A percentile compares a stretch with the other conserved stretches of the same genome.
Evolutionary conservation across 2,797 vertebrate species (phyloP).

Genomic region (Amblyraja radiata): DNA sequence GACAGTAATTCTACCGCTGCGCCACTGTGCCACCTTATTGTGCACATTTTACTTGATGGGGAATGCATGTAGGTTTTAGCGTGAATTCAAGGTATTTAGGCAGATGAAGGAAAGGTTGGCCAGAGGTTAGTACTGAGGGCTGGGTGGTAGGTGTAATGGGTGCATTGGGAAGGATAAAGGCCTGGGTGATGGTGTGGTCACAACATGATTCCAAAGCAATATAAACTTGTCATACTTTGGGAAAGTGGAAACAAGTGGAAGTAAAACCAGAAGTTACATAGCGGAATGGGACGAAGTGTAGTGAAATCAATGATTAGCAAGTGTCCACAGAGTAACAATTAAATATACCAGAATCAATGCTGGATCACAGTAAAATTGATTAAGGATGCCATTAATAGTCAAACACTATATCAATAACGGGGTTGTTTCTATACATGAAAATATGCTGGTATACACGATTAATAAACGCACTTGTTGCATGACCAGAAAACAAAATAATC

Average conservation of each 20-base stretch:
- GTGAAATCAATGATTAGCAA: background rate
- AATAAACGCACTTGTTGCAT: too few relatives aligned
- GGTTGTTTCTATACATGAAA: too few relatives aligned
- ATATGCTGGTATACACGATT: too few relatives aligned
- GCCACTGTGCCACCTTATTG: too few relatives aligned
- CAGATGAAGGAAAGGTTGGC: background rate
- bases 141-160: too few relatives aligned
- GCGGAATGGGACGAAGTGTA: too few relatives aligned
- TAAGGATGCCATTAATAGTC: background rate
- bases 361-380: background rate
- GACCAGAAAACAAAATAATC: too few relatives aligned
- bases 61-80: too few relatives aligned
- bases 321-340: background rate
- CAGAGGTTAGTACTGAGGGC: too few relatives aligned
- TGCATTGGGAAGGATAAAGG: too few relatives aligned
- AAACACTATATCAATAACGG: background rate
- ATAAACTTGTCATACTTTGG: background rate
- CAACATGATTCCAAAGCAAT: background rate
- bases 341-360: background rate
- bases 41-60: background rate
- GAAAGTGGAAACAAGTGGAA: background rate
- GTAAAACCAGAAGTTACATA: background rate
- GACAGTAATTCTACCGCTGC: too few relatives aligned
- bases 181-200: too few relatives aligned
- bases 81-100: background rate